Evolutionary conservation across 2,797 vertebrate genomes (phyloP), one percentile per base, ranked within the genome.

Genomic region (Epinephelus malabaricus): DNA sequence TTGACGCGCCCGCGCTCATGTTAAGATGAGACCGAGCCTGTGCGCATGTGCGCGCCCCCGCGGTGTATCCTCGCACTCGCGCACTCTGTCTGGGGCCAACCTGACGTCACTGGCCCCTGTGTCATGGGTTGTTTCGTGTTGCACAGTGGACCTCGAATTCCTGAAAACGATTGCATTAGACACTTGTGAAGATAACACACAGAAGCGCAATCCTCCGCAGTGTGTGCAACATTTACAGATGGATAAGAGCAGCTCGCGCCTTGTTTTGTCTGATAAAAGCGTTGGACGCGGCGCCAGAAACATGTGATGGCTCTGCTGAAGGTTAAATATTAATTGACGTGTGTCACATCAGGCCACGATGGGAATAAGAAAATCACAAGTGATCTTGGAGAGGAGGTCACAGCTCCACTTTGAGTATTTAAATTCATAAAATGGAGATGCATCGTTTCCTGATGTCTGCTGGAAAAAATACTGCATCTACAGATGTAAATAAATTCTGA

Each of bases 271-370:
- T 82, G 94, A 95, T 95, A 95, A 95, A 90, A 79, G 38, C 55
- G 53, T 73, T 83, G 89, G 87, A 91, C 89, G 70, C 78, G 93
- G 94, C 92, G 93, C 92, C 94, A 90, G 89, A 30, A 61, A 30
- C 79, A 91, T 81, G 92, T 93, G 92, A 95, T 88, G 83, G 78
- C 63, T 86, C 80, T 88, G 56, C 75, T 79, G 74, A 81, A 79
- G 87, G 94, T 96, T 95, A 95, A 94, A 94, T 92, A 95, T 95
- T 94, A 93, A 95, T 90, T 84, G 81, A 82, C 79, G 84, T 87
- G 70, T 87, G 83, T 89, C 84, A 87, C 79, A 78, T 74, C 63
- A 65, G 73, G 60, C 75, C 61, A 65, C 51, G 71, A 62, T 64
- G 76, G 34, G 54, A 51, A 84, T 66, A 43, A 69, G 63, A 79